A percentile compares a stretch with the other conserved stretches of the same genome.
Evolutionary conservation across 2,113 vertebrate species (phyloP).

Genomic region (Dicerorhinus sumatrensis): DNA sequence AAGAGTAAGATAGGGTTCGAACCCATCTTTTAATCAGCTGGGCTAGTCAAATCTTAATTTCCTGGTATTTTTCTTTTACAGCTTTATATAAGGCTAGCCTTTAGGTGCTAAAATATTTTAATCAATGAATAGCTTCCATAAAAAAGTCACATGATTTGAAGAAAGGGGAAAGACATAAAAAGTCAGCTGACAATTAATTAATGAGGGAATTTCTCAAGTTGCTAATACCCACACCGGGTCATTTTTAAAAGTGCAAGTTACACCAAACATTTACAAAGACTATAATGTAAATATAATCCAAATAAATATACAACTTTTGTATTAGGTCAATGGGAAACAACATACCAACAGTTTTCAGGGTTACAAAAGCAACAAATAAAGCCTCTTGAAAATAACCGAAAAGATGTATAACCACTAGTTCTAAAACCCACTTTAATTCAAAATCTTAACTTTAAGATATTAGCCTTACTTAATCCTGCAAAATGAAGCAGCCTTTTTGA

Average conservation of each 20-base stretch:
- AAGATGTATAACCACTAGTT: constrained; percentile 75
- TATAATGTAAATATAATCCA: constrained; percentile 83
- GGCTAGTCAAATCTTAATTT: constrained; percentile 69
- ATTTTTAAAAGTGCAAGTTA: constrained; percentile 86
- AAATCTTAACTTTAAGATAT: constrained; percentile 56
- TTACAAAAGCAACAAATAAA: constrained; percentile 77
- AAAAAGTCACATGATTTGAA: constrained; percentile 67
- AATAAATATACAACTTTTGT: constrained; percentile 87
- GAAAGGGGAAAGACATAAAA: constrained; percentile 67
- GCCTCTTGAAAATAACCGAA: constrained; percentile 71
- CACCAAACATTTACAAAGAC: constrained; percentile 86
- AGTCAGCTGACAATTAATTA: constrained; percentile 63
- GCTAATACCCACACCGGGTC: constrained; percentile 67
- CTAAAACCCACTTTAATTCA: constrained; percentile 49
- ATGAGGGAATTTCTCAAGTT: constrained; percentile 78
- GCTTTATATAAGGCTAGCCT: constrained; percentile 69
- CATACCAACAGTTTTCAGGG: constrained; percentile 77
- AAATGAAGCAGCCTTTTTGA: constrained; percentile 64
- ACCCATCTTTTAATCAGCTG: constrained; percentile 48
- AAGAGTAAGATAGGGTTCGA: neutral
- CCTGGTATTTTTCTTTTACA: constrained; percentile 52
- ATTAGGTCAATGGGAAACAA: constrained; percentile 82
- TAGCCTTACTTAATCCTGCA: constrained; percentile 65
- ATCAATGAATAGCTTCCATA: constrained; percentile 59
- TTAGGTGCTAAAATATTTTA: constrained; percentile 71